These are phyloP conservation scores for Euclidia mi DNA, from an alignment of 2,888 invertebrate genomes.

Conservation along the genomic window DNA sequence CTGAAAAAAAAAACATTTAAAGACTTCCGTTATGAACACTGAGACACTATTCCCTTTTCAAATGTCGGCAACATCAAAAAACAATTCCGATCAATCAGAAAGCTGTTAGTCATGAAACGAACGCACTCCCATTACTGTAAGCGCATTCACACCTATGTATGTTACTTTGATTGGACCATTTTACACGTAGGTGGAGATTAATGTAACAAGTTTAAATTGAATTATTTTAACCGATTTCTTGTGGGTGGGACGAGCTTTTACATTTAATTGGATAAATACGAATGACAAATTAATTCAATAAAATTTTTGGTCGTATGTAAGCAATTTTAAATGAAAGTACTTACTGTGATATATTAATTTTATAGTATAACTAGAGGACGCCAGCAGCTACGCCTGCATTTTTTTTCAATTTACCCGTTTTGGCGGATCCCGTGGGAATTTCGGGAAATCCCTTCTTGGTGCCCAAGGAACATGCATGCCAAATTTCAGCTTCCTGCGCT, in stretches of 20 bases:
- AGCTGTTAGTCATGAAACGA: slow-evolving; percentile 47
- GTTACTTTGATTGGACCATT: slow-evolving; percentile 51
- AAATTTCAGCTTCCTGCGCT: too few relatives aligned
- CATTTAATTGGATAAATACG: slow-evolving; percentile 53
- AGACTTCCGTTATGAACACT: slow-evolving; percentile 46
- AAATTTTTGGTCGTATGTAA: slow-evolving; percentile 29
- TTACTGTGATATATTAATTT: slow-evolving; percentile 49
- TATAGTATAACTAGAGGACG: slow-evolving; percentile 39
- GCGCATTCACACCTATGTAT: slow-evolving; percentile 56
- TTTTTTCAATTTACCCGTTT: too few relatives aligned
- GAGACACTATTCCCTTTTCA: slow-evolving; percentile 26
- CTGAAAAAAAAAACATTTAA: slow-evolving; percentile 50
- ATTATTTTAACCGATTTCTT: slow-evolving; percentile 41
- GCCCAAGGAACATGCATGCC: too few relatives aligned
- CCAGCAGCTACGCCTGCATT: too few relatives aligned
- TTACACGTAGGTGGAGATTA: slow-evolving; percentile 54
- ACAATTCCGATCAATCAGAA: slow-evolving; percentile 59
- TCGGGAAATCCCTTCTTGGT: too few relatives aligned
- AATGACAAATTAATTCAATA: slow-evolving; percentile 54
- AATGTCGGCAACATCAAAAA: slow-evolving; percentile 58
- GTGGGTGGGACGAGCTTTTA: slow-evolving; percentile 43
- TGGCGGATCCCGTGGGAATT: too few relatives aligned
- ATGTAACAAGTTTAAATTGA: slow-evolving; percentile 55
- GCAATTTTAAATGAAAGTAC: slow-evolving; percentile 24
- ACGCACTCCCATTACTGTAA: slow-evolving; percentile 51